Evolutionary conservation across 2,888 invertebrate species (phyloP).

Genomic region (Rapana venosa): DNA sequence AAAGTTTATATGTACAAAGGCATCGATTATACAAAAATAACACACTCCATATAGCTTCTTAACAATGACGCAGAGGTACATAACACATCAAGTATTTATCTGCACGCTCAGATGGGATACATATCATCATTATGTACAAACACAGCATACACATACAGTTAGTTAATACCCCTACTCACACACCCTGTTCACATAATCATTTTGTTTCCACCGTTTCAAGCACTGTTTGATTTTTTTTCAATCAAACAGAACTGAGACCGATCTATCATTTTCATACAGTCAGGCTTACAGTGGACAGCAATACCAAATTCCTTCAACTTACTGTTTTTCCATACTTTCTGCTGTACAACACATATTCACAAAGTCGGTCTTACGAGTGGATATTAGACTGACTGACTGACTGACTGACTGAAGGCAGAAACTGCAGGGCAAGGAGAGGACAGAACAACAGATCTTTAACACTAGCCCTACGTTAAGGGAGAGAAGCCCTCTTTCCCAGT

Average conservation of each 20-base stretch:
- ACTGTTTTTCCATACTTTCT: too few relatives aligned
- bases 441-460: too few relatives aligned
- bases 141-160: neutral
- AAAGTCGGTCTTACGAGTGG: too few relatives aligned
- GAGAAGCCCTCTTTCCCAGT: too few relatives aligned
- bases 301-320: too few relatives aligned
- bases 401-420: too few relatives aligned
- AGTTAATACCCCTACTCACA: neutral
- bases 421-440: too few relatives aligned
- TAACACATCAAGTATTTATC: neutral
- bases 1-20: neutral
- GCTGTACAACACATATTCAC: too few relatives aligned
- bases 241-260: neutral
- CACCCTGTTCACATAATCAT: neutral
- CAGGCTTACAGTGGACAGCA: too few relatives aligned
- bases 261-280: neutral
- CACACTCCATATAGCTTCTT: conserved; percentile 19
- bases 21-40: conserved; percentile 5
- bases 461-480: too few relatives aligned
- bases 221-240: neutral
- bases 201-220: neutral
- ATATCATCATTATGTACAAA: neutral
- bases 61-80: neutral
- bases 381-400: too few relatives aligned
- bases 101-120: neutral